phyloP scores from a whole-genome alignment of 2,888 invertebrate species.

The Crossocerus cetratus region DNA sequence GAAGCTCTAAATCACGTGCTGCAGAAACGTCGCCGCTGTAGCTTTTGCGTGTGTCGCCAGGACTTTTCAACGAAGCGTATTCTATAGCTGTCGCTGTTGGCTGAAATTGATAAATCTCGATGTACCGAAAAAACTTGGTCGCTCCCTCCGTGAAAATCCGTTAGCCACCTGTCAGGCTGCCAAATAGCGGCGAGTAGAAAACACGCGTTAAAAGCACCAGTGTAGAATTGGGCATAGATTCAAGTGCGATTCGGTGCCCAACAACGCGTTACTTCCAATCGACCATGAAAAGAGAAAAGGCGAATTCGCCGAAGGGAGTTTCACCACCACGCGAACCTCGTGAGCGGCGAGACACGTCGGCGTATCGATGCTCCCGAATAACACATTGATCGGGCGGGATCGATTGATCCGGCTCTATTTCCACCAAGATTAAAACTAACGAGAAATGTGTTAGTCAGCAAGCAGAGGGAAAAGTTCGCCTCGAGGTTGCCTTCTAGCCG shows the following conservation, averaged over 20 bases:
- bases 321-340: too few relatives aligned
- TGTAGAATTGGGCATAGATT: constrained; percentile 29
- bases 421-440: background rate
- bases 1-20: too few relatives aligned
- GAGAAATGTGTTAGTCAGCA: background rate
- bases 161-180: constrained; percentile 4
- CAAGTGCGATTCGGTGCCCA: constrained; percentile 25
- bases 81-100: too few relatives aligned
- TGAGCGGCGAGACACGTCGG: background rate
- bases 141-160: too few relatives aligned
- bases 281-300: background rate
- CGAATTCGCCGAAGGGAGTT: too few relatives aligned
- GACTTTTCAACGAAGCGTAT: too few relatives aligned
- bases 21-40: too few relatives aligned
- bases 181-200: constrained; percentile 5
- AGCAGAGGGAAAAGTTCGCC: too few relatives aligned
- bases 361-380: background rate
- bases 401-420: background rate
- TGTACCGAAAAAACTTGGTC: too few relatives aligned
- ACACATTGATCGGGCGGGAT: background rate
- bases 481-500: too few relatives aligned
- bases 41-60: too few relatives aligned
- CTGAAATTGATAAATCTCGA: too few relatives aligned
- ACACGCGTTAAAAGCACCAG: background rate
- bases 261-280: constrained; percentile 33